phyloP scores from a whole-genome alignment of 2,797 vertebrate species.

The Pangasius larnaudii region DNA sequence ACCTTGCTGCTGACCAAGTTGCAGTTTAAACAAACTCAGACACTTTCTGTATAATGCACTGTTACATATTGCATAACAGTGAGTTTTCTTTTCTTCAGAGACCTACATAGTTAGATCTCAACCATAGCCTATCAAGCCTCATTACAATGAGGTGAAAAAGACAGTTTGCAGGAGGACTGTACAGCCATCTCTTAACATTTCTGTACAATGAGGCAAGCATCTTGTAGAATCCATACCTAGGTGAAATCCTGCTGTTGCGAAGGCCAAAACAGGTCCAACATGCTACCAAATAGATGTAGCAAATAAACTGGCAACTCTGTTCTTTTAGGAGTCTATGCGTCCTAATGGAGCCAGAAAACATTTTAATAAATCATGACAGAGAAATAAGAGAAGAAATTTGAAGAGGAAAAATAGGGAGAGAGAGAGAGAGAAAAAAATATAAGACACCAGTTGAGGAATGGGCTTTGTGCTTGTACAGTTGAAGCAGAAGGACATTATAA shows the following conservation, averaged over 20 bases:
- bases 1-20: background rate
- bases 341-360: background rate
- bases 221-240: too few relatives aligned
- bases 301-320: background rate
- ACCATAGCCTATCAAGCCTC: background rate
- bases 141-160: background rate
- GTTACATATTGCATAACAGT: background rate
- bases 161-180: background rate
- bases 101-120: background rate
- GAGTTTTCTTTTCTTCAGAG: background rate
- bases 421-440: background rate
- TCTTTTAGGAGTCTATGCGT: background rate
- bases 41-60: background rate
- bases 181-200: background rate
- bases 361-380: background rate
- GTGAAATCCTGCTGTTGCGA: background rate
- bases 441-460: background rate
- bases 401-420: background rate
- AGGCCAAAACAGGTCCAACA: background rate
- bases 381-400: background rate
- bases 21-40: background rate
- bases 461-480: background rate
- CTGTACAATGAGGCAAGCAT: background rate
- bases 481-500: slow-evolving; percentile 3
- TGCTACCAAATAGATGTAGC: background rate